Evolutionary conservation across 2,888 invertebrate genomes (phyloP).

Genomic region (Entomobrya proxima): DNA sequence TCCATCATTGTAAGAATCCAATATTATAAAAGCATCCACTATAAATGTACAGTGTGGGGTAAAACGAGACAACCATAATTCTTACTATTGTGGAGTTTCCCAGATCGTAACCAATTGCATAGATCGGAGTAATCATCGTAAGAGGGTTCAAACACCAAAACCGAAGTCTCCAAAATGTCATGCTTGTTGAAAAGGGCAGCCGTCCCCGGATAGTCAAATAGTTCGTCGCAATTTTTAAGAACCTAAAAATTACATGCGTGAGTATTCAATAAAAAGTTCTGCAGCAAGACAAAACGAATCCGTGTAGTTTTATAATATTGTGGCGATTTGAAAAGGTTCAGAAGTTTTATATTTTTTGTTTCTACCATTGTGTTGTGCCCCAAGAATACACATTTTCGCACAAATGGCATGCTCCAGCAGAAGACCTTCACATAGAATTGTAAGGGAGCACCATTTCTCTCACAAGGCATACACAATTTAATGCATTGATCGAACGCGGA

Average conservation of each 20-base stretch:
- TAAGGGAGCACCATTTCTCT: conserved; percentile 57
- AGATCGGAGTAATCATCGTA: conserved; percentile 58
- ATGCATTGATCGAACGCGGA: conserved; percentile 57
- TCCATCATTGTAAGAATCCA: neutral
- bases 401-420: conserved; percentile 69
- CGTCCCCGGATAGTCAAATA: conserved; percentile 61
- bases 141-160: conserved; percentile 55
- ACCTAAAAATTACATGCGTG: conserved; percentile 36
- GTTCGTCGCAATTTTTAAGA: conserved; percentile 66
- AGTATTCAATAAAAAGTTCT: neutral
- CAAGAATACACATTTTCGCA: conserved; percentile 64
- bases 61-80: neutral
- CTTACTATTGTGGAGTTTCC: conserved; percentile 52
- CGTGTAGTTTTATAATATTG: no score
- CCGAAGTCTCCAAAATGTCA: conserved; percentile 53
- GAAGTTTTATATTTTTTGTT: no score
- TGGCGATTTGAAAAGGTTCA: no score
- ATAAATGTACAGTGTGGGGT: neutral
- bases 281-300: no score
- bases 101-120: conserved; percentile 45
- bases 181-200: conserved; percentile 16
- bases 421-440: conserved; percentile 61
- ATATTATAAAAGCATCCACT: neutral
- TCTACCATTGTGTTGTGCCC: conserved; percentile 64
- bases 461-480: conserved; percentile 43